Evolutionary conservation across 2,797 vertebrate species (phyloP).

Genomic region (Eptatretus atami): DNA sequence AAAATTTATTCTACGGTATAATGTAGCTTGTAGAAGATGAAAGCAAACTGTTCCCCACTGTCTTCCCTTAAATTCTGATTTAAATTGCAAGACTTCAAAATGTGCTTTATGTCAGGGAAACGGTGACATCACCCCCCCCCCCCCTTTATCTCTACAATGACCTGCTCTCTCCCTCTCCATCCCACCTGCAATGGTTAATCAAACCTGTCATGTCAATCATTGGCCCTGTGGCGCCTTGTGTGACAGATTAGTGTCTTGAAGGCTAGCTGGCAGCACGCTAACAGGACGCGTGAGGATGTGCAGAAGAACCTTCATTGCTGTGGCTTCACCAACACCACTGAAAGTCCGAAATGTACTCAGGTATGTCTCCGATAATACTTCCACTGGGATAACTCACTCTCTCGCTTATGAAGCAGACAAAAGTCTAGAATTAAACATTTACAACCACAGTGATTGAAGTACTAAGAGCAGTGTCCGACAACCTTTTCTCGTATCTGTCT

Average conservation of each 20-base stretch:
- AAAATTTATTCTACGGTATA: too few species aligned
- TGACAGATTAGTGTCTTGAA: background rate
- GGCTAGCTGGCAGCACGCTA: background rate
- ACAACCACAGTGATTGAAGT: background rate
- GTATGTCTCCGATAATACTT: background rate
- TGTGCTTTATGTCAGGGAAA: too few species aligned
- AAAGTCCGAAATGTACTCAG: background rate
- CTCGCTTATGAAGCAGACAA: background rate
- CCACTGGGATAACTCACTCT: background rate
- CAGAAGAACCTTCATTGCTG: slow-evolving; percentile 4
- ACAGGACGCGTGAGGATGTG: background rate
- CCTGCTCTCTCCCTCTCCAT: too few species aligned
- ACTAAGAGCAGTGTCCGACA: background rate
- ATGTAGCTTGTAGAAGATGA: too few species aligned
- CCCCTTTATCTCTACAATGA: too few species aligned
- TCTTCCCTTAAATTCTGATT: too few species aligned
- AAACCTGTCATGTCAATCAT: too few species aligned
- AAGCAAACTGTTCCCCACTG: too few species aligned
- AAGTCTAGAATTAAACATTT: background rate
- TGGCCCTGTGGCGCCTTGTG: too few species aligned
- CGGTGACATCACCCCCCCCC: too few species aligned
- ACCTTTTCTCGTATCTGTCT: background rate
- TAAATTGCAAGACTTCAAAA: too few species aligned
- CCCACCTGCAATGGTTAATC: too few species aligned
- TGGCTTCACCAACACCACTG: slow-evolving; percentile 5